Base-by-base conservation (phyloP, 2,113 vertebrate genomes). In the Rafetus swinhoei region DNA sequence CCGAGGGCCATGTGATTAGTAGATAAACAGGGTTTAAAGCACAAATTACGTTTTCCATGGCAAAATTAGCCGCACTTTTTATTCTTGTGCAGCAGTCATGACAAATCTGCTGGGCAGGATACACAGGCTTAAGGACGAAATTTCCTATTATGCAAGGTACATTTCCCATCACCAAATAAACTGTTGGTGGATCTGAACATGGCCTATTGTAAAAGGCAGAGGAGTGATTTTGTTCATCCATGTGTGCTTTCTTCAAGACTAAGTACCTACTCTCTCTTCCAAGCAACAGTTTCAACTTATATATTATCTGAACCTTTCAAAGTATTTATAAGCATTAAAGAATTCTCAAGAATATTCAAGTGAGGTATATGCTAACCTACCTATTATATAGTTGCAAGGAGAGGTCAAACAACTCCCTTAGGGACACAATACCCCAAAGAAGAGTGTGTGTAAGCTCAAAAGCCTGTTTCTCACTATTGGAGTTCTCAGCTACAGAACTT, bases 161-260 rank as follows among this genome's bases (percentile, higher is more conserved):
- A 56, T 14, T 45, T 27, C 18, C 32, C 53, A 4, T 7, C 3
- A 22, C 32, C 65, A 32, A 59, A 29, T 9, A 11, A 18, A 3
- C 0, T 1, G 39, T 16, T 19, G 86, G 57, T 16, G 25, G 79
- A 24, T 8, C 9, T 0, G 1, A 22, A 4, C 19, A 32, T 7
- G 14, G 18, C 14, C 21, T 35, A 3, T 69, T 39, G 79, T 54
- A 72, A 72, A 72, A 55, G 74, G 15, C 80, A 72, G 80, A 54
- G 25, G 9, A 72, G 9, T 0, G 39, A 72, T 45, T 86, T 32
- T 54, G 3, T 14, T 45, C 45, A 35, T 4, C n/a, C 6, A 9
- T 29, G n/a, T 27, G 25, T 25, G 12, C 1, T 5, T 4, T 86
- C 79, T 35, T 72, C n/a, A 35, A 72, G 18, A 10, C 65, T 7